Evolutionary conservation across 2,797 vertebrate species (phyloP).

Genomic region (Psittacula derbiana): DNA sequence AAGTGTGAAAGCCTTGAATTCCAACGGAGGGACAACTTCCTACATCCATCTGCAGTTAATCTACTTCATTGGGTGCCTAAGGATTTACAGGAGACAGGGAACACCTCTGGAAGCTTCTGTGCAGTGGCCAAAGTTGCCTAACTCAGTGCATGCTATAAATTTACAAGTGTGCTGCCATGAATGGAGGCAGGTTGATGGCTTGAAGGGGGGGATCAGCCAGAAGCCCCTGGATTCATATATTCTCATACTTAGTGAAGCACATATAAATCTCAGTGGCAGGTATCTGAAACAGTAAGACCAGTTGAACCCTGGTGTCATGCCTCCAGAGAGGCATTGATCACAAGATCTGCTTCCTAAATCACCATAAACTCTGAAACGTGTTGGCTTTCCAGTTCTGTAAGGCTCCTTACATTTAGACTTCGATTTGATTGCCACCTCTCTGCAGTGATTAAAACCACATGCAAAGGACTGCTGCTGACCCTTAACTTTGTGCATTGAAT

Average conservation of each 20-base stretch:
- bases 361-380: background rate
- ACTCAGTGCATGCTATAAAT: constrained; percentile 51
- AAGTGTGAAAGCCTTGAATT: constrained; percentile 34
- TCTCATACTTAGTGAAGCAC: constrained; percentile 71
- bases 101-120: constrained; percentile 75
- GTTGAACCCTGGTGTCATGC: background rate
- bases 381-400: background rate
- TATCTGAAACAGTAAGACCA: constrained; percentile 34
- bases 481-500: background rate
- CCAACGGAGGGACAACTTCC: constrained; percentile 16
- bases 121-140: constrained; percentile 59
- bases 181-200: constrained; percentile 58
- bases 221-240: constrained; percentile 65
- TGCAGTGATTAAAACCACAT: background rate
- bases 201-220: constrained; percentile 42
- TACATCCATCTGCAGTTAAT: constrained; percentile 70
- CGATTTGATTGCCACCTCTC: background rate
- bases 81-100: constrained; percentile 76
- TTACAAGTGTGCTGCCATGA: constrained; percentile 74
- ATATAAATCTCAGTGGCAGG: constrained; percentile 70
- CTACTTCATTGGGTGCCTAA: constrained; percentile 72
- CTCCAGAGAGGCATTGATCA: constrained; percentile 13
- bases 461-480: background rate
- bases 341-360: constrained; percentile 52
- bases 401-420: background rate